Evolutionary conservation across 2,888 invertebrate species (phyloP).

Genomic region (Phragmatobia fuliginosa): DNA sequence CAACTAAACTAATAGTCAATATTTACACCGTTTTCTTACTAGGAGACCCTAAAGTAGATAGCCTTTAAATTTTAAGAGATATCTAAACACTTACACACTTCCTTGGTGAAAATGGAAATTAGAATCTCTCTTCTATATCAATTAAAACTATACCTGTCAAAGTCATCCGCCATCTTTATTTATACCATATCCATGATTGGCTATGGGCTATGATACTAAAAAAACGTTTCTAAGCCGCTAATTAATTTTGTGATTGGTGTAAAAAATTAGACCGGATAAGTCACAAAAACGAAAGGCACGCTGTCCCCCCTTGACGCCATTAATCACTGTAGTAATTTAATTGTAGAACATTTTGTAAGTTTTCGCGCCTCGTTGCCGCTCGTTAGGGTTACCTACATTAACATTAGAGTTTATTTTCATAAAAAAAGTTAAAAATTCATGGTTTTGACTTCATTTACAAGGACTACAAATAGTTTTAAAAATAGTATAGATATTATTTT

Average conservation of each 20-base stretch:
- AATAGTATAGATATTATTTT: neutral
- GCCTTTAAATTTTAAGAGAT: no score
- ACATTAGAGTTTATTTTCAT: neutral
- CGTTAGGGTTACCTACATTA: slow-evolving; percentile 12
- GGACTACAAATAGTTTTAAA: neutral
- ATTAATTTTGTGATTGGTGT: neutral
- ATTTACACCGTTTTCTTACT: no score
- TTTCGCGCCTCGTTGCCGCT: slow-evolving; percentile 26
- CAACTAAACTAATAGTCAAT: neutral
- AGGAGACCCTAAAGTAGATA: no score
- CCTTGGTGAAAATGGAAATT: no score
- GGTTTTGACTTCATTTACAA: no score
- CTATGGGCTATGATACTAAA: neutral
- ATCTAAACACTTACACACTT: no score
- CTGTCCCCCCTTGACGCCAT: slow-evolving; percentile 20
- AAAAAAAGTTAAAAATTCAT: neutral
- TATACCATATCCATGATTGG: neutral
- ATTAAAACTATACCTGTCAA: neutral
- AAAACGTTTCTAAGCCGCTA: neutral
- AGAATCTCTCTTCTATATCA: no score
- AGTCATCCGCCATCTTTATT: neutral
- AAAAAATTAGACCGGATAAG: slow-evolving; percentile 1
- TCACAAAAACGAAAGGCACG: slow-evolving; percentile 5
- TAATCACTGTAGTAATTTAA: slow-evolving; percentile 30
- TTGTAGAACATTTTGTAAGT: slow-evolving; percentile 34